A percentile compares a stretch with the other conserved stretches of the same genome.
These are phyloP conservation scores for Triplophysa bombifrons DNA, from an alignment of 2,797 vertebrate species.

Conservation along the genomic window DNA sequence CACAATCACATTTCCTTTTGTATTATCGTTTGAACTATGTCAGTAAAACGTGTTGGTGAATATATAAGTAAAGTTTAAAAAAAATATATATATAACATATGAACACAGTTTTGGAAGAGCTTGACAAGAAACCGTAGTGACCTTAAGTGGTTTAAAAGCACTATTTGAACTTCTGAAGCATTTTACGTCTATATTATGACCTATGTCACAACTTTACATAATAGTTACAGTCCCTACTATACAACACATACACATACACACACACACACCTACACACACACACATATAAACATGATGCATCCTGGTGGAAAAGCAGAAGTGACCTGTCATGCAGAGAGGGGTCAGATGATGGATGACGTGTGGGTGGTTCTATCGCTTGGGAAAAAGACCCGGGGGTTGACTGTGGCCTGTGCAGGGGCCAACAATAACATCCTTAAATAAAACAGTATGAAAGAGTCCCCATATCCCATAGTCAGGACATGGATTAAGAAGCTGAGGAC, in stretches of 20 bases:
- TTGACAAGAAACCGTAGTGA: slow-evolving; percentile 7
- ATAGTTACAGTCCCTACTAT: slow-evolving; percentile 28
- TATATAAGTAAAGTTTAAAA: slow-evolving; percentile 28
- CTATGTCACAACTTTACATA: slow-evolving; percentile 6
- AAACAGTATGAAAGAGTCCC: slow-evolving; percentile 72
- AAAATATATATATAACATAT: background rate
- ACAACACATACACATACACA: slow-evolving; percentile 30
- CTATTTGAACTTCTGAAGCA: background rate
- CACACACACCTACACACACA: background rate
- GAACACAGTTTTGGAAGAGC: slow-evolving; percentile 10
- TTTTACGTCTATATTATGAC: slow-evolving; percentile 14
- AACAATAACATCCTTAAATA: slow-evolving; percentile 99
- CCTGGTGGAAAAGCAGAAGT: slow-evolving; percentile 63
- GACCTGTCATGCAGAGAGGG: slow-evolving; percentile 58
- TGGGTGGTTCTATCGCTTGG: slow-evolving; percentile 83
- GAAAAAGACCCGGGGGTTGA: slow-evolving; percentile 94
- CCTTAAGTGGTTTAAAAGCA: slow-evolving; percentile 11
- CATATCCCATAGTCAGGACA: slow-evolving; percentile 63
- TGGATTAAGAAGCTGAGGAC: slow-evolving; percentile 63
- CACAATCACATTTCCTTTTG: slow-evolving; percentile 3
- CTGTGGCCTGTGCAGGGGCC: slow-evolving; percentile 86
- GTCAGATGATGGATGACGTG: slow-evolving; percentile 63
- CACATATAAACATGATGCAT: slow-evolving; percentile 60
- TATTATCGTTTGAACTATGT: slow-evolving; percentile 13
- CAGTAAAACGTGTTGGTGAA: slow-evolving; percentile 8